Conservation (phyloP, 1,140 invertebrate species). For the Melipona quadrifasciata region DNA sequence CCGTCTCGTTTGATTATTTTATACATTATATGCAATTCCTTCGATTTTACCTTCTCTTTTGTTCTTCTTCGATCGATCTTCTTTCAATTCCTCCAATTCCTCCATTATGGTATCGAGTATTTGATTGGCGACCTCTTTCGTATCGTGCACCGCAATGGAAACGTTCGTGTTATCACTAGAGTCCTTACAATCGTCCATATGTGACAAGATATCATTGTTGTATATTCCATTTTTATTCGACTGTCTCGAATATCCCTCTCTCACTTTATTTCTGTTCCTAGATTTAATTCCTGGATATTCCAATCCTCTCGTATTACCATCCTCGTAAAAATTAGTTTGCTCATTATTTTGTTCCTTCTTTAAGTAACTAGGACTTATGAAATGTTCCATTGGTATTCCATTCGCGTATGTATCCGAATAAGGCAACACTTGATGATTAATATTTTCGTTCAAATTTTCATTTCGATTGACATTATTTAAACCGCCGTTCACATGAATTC, state of each 20-base stretch:
- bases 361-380: conserved; percentile 27
- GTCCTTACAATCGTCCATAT: neutral
- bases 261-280: neutral
- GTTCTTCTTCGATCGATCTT: conserved; percentile 33
- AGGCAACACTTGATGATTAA: neutral
- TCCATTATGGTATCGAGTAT: conserved; percentile 70
- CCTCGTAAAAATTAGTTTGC: neutral
- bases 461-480: neutral
- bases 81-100: conserved; percentile 66
- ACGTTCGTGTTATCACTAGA: conserved; percentile 18
- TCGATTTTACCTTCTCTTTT: conserved; percentile 51
- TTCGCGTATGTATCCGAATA: conserved; percentile 1
- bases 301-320: neutral
- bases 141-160: conserved; percentile 53
- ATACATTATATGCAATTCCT: neutral
- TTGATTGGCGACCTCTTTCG: conserved; percentile 68
- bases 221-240: neutral
- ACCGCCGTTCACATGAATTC: neutral
- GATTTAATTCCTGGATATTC: neutral
- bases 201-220: neutral
- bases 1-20: neutral
- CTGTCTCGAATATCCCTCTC: neutral
- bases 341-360: neutral
- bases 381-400: conserved; percentile 23
- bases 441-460: neutral